Evolutionary conservation across 2,888 invertebrate species (phyloP).

Genomic region (Morpho deidamia): DNA sequence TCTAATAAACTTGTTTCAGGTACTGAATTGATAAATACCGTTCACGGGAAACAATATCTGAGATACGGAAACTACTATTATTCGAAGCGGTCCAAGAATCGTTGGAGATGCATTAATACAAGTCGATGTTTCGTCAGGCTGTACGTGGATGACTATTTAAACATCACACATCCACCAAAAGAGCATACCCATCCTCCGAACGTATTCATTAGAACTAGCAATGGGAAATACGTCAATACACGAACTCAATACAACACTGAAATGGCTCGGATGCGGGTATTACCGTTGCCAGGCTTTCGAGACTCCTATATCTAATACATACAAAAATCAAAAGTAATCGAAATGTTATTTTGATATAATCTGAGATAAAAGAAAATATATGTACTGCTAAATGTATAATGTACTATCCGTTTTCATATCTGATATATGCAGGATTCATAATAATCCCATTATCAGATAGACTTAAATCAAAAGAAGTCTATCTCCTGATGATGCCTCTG

Average conservation of each 20-base stretch:
- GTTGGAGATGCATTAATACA: slow-evolving; percentile 52
- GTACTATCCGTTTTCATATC: too few species aligned
- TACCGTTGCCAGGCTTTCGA: too few species aligned
- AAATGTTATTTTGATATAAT: too few species aligned
- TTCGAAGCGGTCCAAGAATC: slow-evolving; percentile 18
- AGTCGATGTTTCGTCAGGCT: slow-evolving; percentile 39
- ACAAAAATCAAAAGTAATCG: too few species aligned
- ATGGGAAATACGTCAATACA: slow-evolving; percentile 1
- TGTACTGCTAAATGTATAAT: too few species aligned
- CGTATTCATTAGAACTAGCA: slow-evolving; percentile 1
- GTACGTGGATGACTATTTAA: slow-evolving; percentile 25
- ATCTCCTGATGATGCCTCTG: too few species aligned
- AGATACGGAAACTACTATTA: slow-evolving; percentile 8
- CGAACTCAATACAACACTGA: background rate
- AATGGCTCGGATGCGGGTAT: background rate
- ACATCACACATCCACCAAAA: slow-evolving; percentile 1
- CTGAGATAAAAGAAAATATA: too few species aligned
- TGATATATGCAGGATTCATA: too few species aligned
- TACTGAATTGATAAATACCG: slow-evolving; percentile 4
- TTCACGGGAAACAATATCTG: background rate
- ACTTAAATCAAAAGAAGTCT: too few species aligned
- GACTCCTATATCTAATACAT: too few species aligned
- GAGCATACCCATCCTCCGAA: slow-evolving; percentile 13
- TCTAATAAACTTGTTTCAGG: background rate
- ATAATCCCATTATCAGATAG: too few species aligned